Percentiles rank a stretch among this genome's conserved stretches.
Conservation (phyloP, 2,797 vertebrate species). For the Hoplostethus atlanticus region DNA sequence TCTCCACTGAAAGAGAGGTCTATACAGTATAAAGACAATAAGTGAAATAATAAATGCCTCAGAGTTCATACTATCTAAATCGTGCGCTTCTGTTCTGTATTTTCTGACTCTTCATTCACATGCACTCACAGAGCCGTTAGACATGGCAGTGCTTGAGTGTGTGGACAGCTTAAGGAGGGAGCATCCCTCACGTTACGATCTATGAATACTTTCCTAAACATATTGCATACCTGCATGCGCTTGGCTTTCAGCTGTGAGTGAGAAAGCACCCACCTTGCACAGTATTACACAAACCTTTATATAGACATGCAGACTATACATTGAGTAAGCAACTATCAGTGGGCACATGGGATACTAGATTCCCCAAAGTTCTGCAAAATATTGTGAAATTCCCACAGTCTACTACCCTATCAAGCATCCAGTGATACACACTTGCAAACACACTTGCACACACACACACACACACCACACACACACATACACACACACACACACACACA, state of each 20-base stretch:
- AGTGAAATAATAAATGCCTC: background rate
- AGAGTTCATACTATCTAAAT: background rate
- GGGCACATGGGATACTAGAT: no score
- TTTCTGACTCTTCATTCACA: background rate
- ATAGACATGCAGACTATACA: background rate
- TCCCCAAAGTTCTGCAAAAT: no score
- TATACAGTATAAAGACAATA: no score
- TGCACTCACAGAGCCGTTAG: background rate
- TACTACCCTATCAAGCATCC: background rate
- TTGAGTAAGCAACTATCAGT: background rate
- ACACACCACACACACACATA: constrained; percentile 9
- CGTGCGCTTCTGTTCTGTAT: no score
- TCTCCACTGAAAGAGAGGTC: no score
- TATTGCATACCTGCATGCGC: background rate
- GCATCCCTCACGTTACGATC: background rate
- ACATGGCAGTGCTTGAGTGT: background rate
- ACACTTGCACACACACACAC: background rate
- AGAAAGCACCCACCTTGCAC: no score
- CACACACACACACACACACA: constrained; percentile 13
- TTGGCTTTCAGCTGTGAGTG: background rate
- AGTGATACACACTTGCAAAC: background rate
- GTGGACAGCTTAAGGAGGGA: background rate
- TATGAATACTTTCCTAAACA: background rate
- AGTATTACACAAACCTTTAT: background rate
- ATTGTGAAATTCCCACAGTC: background rate